Conservation (phyloP, 2,113 vertebrate species). For the Eretmochelys imbricata region DNA sequence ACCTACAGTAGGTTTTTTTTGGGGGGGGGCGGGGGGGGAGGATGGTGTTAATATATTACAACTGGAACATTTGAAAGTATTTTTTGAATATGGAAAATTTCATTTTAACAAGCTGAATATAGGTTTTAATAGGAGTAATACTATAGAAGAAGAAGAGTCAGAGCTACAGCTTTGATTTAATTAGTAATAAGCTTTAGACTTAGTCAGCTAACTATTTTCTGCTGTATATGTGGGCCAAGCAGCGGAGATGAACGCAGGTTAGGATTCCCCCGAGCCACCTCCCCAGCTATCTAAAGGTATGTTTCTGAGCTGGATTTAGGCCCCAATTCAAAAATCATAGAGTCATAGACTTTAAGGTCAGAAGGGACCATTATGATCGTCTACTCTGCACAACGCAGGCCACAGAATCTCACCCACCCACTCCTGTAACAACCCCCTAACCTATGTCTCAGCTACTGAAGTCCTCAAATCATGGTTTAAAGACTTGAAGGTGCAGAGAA, state of each 20-base stretch:
- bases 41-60: not conserved
- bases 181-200: not conserved
- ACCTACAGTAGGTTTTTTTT: not conserved
- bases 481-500: too few relatives aligned
- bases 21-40: not conserved
- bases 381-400: too few relatives aligned
- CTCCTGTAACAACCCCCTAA: too few relatives aligned
- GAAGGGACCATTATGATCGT: too few relatives aligned
- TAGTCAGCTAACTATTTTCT: not conserved
- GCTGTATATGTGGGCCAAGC: not conserved
- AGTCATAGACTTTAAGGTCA: too few relatives aligned
- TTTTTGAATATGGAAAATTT: not conserved
- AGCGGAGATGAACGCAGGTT: not conserved
- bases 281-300: fast-evolving
- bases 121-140: not conserved
- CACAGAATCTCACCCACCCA: too few relatives aligned
- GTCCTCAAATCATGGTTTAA: too few relatives aligned
- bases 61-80: not conserved
- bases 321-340: not conserved
- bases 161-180: not conserved
- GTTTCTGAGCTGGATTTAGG: not conserved
- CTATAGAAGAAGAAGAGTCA: not conserved
- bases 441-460: too few relatives aligned
- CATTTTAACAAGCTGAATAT: not conserved
- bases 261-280: not conserved